Conservation (phyloP, 1,140 invertebrate species). For the Plectrocnemia conspersa region DNA sequence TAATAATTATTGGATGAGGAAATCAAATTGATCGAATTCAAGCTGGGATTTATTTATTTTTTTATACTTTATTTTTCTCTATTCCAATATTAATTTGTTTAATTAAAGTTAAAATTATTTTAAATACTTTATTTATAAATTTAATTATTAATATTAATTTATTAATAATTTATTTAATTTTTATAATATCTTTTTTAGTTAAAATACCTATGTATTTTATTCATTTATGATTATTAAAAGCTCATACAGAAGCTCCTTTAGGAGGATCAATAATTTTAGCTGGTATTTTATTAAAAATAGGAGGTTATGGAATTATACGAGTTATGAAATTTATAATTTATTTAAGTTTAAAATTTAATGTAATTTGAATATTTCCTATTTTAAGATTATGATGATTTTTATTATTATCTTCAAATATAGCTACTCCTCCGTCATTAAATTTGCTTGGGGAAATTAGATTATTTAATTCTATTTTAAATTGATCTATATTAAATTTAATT, state of each 20-base stretch:
- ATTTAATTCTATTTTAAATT: slow-evolving; percentile 53
- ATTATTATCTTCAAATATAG: slow-evolving; percentile 50
- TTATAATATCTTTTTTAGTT: slow-evolving; percentile 60
- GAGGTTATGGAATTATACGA: slow-evolving; percentile 59
- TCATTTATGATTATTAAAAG: slow-evolving; percentile 68
- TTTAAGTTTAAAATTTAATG: slow-evolving; percentile 46
- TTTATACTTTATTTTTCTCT: slow-evolving; percentile 59
- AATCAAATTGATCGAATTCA: slow-evolving; percentile 58
- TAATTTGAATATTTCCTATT: slow-evolving; percentile 47
- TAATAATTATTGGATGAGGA: slow-evolving; percentile 62
- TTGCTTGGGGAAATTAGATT: slow-evolving; percentile 55
- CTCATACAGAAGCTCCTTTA: slow-evolving; percentile 69
- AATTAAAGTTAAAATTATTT: slow-evolving; percentile 50
- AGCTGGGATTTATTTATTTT: slow-evolving; percentile 57
- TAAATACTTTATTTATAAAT: slow-evolving; percentile 46
- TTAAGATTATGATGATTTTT: slow-evolving; percentile 59
- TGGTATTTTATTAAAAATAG: slow-evolving; percentile 64
- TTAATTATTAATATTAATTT: slow-evolving; percentile 46
- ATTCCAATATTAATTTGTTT: slow-evolving; percentile 56
- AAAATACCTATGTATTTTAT: slow-evolving; percentile 65
- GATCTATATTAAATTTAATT: slow-evolving; percentile 46
- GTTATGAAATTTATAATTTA: slow-evolving; percentile 45
- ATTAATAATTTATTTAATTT: slow-evolving; percentile 50
- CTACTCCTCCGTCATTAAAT: slow-evolving; percentile 47
- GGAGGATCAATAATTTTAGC: slow-evolving; percentile 67